Evolutionary conservation across 2,888 invertebrate genomes (phyloP), one percentile per base, ranked within the genome.

Genomic region (Microchrysa polita): DNA sequence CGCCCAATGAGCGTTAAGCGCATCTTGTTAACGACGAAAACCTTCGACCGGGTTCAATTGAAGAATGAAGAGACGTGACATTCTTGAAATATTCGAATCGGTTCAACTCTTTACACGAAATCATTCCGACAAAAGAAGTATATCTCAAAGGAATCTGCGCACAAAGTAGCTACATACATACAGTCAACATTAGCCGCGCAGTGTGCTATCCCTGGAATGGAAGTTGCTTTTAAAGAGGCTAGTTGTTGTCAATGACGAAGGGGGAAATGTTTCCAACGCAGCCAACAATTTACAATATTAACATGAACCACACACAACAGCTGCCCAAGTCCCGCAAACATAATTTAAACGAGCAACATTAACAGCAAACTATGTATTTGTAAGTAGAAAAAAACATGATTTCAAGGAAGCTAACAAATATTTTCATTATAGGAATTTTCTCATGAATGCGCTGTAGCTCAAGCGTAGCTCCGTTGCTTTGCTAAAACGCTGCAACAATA

Each of bases 1-100:
- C 55, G 18, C 55, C 27, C n/a, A 20, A 48, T 7, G 23, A 27
- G 10, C 9, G n/a, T n/a, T n/a, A n/a, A 40, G 18, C 40, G 14
- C 61, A n/a, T 42, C 65, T 65, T 48, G 65, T 9, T 34, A 48
- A 34, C 4, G 48, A 12, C 48, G 27, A 34, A 48, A 48, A 5
- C 48, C 48, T 48, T 48, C 48, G 48, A 12, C 48, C 48, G 14
- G 48, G 16, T 10, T 42, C 65, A 22, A 65, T 44, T 23, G 65
- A 55, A 48, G 65, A 65, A 65, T 65, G 65, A 65, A 67, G 67
- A 18, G 67, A 67, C 67, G 67, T 67, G 67, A 67, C 67, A 67
- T 67, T 67, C 67, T 22, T 67, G 27, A 18, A 67, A 67, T 67
- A 67, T 67, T 67, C 67, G 53, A 67, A 52, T 67, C 67, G 67